A percentile compares a stretch with the other conserved stretches of the same genome.
phyloP scores from a whole-genome alignment of 2,888 invertebrate species.

The Oxycera nigricornis region DNA sequence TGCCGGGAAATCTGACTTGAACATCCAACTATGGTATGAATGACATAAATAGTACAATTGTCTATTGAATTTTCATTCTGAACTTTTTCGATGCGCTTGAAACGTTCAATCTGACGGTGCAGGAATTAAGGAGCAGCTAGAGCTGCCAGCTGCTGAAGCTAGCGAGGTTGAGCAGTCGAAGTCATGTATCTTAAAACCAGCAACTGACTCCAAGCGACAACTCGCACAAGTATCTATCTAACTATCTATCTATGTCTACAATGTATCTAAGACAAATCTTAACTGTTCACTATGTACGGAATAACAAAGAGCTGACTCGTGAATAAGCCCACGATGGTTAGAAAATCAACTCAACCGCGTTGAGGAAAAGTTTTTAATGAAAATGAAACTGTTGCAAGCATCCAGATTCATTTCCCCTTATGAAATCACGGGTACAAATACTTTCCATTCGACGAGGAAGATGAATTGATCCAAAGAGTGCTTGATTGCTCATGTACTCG shows the following conservation, averaged over 20 bases:
- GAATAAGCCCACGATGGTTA: slow-evolving; percentile 12
- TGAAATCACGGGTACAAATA: not conserved
- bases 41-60: slow-evolving; percentile 27
- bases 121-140: not conserved
- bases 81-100: not conserved
- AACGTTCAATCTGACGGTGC: not conserved
- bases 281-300: slow-evolving; percentile 7
- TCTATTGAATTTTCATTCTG: slow-evolving; percentile 14
- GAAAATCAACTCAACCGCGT: not conserved
- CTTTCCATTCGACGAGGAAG: slow-evolving; percentile 10
- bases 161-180: not conserved
- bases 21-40: slow-evolving; percentile 20
- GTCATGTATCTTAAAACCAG: not conserved
- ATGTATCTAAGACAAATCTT: not conserved
- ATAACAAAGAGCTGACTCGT: slow-evolving; percentile 30
- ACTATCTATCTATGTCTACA: no score
- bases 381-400: slow-evolving; percentile 11
- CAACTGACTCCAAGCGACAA: not conserved
- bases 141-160: not conserved
- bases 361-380: slow-evolving; percentile 10
- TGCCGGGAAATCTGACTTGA: not conserved
- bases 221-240: not conserved
- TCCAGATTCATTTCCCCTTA: not conserved
- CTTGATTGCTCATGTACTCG: not conserved
- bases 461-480: not conserved